Percentiles rank a stretch among this genome's conserved stretches.
These are phyloP conservation scores for Hippocampus barbouri DNA, from an alignment of 2,113 vertebrate species.

Conservation along the genomic window DNA sequence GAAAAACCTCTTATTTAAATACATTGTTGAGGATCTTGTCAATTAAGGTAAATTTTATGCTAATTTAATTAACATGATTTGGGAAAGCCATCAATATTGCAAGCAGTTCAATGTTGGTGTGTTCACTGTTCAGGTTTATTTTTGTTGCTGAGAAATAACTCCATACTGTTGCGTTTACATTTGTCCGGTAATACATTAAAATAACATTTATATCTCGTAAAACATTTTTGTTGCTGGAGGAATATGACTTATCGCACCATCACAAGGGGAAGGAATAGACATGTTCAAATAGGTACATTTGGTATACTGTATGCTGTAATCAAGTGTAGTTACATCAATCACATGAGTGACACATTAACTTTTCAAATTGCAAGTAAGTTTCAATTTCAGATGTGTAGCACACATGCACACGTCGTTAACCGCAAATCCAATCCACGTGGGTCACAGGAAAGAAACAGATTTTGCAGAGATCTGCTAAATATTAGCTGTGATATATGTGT, in stretches of 20 bases:
- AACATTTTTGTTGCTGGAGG: neutral
- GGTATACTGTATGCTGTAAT: neutral
- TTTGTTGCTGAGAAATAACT: too few species aligned
- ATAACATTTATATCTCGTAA: neutral
- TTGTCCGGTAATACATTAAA: too few species aligned
- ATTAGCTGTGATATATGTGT: slow-evolving; percentile 23
- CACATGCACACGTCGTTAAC: neutral
- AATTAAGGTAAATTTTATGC: too few species aligned
- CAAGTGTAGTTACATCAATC: neutral
- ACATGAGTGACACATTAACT: neutral
- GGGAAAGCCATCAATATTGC: too few species aligned
- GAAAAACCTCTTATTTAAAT: too few species aligned
- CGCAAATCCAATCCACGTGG: slow-evolving; percentile 1
- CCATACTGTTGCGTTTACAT: too few species aligned
- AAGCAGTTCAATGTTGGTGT: too few species aligned
- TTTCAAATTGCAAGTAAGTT: neutral
- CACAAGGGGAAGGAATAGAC: neutral
- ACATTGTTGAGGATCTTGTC: too few species aligned
- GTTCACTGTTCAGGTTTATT: too few species aligned
- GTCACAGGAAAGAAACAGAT: neutral
- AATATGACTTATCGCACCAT: neutral
- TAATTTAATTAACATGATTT: too few species aligned
- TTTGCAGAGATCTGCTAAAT: neutral
- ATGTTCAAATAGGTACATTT: neutral
- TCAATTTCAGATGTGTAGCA: slow-evolving; percentile 10